These are phyloP conservation scores for Podilymbus podiceps DNA, from an alignment of 2,113 vertebrate genomes.

Conservation along the genomic window DNA sequence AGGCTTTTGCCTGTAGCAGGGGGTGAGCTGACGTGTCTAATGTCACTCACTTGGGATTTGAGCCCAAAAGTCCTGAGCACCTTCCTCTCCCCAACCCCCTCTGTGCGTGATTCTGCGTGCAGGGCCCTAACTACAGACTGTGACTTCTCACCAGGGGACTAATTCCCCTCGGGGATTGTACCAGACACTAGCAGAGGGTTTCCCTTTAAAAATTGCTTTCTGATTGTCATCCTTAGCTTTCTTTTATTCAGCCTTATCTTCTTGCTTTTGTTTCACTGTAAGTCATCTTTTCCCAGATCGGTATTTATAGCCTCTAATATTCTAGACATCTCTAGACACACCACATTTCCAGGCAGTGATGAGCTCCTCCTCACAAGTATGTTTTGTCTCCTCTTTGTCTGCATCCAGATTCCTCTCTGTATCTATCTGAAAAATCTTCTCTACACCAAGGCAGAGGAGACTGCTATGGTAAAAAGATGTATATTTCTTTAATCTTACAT, in stretches of 20 bases:
- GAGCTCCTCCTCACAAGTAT: not conserved
- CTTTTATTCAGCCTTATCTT: not conserved
- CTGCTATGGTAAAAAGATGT: not conserved
- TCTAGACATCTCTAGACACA: not conserved
- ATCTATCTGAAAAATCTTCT: not conserved
- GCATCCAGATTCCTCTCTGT: not conserved
- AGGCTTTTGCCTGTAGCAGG: not conserved
- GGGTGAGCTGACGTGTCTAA: not conserved
- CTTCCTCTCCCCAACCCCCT: too few relatives aligned
- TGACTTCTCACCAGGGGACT: not conserved
- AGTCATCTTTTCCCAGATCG: not conserved
- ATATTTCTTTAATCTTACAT: not conserved
- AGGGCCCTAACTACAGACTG: fast-evolving
- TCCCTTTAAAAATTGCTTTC: not conserved
- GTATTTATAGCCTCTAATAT: not conserved
- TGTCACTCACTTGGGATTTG: not conserved
- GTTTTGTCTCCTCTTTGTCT: not conserved
- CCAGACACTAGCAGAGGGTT: not conserved
- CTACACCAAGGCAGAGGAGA: not conserved
- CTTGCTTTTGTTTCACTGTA: not conserved
- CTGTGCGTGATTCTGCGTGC: fast-evolving
- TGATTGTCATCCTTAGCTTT: not conserved
- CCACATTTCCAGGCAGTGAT: not conserved
- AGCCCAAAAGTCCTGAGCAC: not conserved
- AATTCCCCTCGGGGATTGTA: fast-evolving